Conservation (phyloP, 1,140 invertebrate genomes). For the Drosophila ficusphila region DNA sequence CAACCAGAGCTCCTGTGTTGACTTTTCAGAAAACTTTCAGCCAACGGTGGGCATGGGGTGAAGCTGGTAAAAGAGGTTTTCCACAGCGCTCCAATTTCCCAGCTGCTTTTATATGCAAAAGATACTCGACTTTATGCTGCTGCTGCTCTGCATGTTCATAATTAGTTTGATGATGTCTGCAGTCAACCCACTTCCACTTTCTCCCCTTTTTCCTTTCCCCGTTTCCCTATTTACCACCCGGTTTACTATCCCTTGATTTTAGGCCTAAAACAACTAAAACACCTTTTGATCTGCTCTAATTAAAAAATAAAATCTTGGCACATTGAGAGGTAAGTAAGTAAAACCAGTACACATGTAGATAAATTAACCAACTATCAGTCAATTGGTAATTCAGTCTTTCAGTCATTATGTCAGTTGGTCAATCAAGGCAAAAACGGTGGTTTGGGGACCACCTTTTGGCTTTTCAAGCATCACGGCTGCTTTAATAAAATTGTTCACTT, state of each 20-base stretch:
- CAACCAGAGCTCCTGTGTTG: conserved; percentile 27
- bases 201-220: background rate
- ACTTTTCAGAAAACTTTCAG: conserved; percentile 53
- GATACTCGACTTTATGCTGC: conserved; percentile 51
- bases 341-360: background rate
- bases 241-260: background rate
- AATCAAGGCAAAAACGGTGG: conserved; percentile 10
- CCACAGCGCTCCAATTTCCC: conserved; percentile 56
- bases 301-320: too few species aligned
- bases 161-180: conserved; percentile 70
- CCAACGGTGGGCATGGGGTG: conserved; percentile 15
- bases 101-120: conserved; percentile 79
- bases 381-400: conserved; percentile 18
- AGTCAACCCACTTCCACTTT: conserved; percentile 1
- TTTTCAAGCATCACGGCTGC: conserved; percentile 30
- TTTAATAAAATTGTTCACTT: conserved; percentile 48
- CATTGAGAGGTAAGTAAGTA: too few species aligned
- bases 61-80: background rate
- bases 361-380: conserved; percentile 2
- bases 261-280: conserved; percentile 5
- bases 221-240: background rate
- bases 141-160: conserved; percentile 41
- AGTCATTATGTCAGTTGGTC: conserved; percentile 18
- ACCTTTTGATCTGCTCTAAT: too few species aligned
- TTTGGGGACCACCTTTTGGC: conserved; percentile 21